These are phyloP conservation scores for Luperina testacea DNA, from an alignment of 2,888 invertebrate species.

Conservation along the genomic window DNA sequence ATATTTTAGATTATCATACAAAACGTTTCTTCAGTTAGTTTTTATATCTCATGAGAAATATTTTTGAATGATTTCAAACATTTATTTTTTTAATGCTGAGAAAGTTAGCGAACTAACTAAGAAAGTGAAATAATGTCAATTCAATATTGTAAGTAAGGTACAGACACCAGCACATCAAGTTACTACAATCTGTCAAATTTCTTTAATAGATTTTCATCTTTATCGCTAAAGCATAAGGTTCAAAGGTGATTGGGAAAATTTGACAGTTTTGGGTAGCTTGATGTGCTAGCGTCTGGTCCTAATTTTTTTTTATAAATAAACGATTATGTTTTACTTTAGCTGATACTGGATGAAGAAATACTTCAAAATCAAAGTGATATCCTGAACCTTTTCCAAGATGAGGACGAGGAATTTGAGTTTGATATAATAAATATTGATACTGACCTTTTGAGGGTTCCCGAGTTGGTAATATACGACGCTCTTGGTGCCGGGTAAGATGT, in stretches of 20 bases:
- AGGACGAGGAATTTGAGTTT: slow-evolving; percentile 89
- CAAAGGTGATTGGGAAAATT: no score
- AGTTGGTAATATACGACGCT: slow-evolving; percentile 69
- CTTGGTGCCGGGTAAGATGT: slow-evolving; percentile 61
- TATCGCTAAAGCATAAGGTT: no score
- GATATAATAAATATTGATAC: slow-evolving; percentile 85
- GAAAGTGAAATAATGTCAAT: no score
- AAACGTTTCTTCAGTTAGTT: background rate
- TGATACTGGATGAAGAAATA: background rate
- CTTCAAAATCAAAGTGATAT: slow-evolving; percentile 68
- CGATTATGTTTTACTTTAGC: background rate
- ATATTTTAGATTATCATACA: background rate
- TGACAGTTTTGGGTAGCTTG: no score
- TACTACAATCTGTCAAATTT: no score
- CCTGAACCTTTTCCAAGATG: slow-evolving; percentile 80
- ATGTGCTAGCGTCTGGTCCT: no score
- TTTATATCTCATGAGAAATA: background rate
- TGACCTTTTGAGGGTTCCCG: slow-evolving; percentile 76
- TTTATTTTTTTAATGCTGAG: background rate
- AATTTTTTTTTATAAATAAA: no score
- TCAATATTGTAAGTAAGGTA: no score
- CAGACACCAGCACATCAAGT: no score
- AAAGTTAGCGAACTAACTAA: background rate
- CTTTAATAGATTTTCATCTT: no score
- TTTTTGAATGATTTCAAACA: background rate